These are phyloP conservation scores for Coracias cyanogaster DNA, from an alignment of 2,797 vertebrate species.

Conservation along the genomic window DNA sequence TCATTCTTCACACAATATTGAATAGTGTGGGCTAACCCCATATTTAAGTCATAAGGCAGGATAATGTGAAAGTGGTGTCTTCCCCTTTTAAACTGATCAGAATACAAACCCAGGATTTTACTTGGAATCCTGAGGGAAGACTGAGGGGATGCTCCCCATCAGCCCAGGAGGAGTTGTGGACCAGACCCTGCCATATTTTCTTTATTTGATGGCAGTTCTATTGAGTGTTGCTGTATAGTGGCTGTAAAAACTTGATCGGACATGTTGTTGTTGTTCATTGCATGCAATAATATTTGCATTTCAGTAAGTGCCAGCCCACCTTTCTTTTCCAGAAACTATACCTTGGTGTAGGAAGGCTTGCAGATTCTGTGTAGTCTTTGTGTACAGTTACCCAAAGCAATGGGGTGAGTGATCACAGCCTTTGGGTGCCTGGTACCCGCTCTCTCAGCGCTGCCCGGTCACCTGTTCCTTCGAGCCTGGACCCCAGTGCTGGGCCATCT, in stretches of 20 bases:
- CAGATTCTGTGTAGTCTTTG: not conserved
- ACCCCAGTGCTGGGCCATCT: rapidly evolving
- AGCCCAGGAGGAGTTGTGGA: not conserved
- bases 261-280: not conserved
- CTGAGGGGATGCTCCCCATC: not conserved
- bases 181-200: not conserved
- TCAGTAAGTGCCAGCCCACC: not conserved
- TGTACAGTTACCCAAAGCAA: not conserved
- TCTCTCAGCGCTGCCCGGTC: not conserved
- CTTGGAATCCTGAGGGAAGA: not conserved
- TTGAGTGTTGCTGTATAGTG: not conserved
- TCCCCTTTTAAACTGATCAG: not conserved
- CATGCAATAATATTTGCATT: not conserved
- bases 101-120: not conserved
- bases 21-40: not conserved
- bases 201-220: not conserved
- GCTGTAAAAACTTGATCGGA: not conserved
- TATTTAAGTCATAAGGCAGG: not conserved
- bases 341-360: not conserved
- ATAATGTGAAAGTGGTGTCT: not conserved
- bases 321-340: not conserved
- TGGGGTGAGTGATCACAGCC: not conserved
- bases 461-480: not conserved
- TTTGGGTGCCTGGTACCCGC: not conserved
- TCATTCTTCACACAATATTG: not conserved